Conservation (phyloP, 1,140 invertebrate genomes). For the Zophobas morio region DNA sequence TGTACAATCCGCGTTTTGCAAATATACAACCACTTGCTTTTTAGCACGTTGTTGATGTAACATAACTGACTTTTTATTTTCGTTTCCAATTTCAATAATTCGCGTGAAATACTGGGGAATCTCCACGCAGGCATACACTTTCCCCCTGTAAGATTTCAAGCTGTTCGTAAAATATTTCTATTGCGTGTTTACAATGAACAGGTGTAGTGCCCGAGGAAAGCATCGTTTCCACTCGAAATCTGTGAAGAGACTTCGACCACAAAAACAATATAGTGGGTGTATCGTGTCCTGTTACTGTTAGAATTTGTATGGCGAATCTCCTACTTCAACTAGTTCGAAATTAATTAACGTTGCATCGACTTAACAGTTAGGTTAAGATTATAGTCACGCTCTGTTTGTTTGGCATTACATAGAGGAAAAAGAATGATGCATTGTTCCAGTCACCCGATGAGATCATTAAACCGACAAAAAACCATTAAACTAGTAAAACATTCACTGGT, state of each 20-base stretch:
- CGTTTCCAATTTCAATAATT: no score
- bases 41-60: no score
- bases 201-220: conserved; percentile 6
- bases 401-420: conserved; percentile 25
- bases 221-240: not conserved
- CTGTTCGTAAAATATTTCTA: conserved; percentile 5
- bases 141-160: not conserved
- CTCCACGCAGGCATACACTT: no score
- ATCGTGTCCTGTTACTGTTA: conserved; percentile 11
- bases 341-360: conserved; percentile 35
- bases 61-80: no score
- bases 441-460: conserved; percentile 49
- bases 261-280: conserved; percentile 7
- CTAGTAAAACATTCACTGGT: conserved; percentile 45
- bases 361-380: conserved; percentile 39
- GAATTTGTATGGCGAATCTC: not conserved
- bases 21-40: no score
- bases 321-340: not conserved
- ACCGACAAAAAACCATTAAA: conserved; percentile 40
- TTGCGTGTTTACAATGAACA: not conserved
- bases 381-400: conserved; percentile 46
- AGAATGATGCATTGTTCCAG: conserved; percentile 49
- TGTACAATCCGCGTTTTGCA: no score
- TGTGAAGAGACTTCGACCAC: not conserved
- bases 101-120: no score